These are phyloP conservation scores for Chrysoperla carnea DNA, from an alignment of 1,140 invertebrate genomes.

Conservation along the genomic window DNA sequence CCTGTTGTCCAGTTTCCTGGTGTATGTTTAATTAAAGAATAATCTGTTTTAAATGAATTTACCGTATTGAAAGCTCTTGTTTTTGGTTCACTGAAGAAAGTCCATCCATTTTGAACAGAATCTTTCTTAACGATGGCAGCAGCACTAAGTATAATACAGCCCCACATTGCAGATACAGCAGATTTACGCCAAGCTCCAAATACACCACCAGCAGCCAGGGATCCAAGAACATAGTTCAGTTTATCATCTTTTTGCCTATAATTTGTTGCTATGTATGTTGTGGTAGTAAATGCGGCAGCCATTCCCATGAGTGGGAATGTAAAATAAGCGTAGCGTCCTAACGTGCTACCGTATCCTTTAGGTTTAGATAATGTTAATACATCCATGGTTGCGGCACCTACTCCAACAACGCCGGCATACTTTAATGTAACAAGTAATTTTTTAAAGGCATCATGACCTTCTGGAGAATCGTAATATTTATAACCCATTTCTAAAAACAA, in stretches of 20 bases:
- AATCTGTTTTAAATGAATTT: slow-evolving; percentile 16
- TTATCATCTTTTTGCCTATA: slow-evolving; percentile 44
- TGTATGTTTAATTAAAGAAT: slow-evolving; percentile 18
- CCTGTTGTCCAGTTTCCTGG: slow-evolving; percentile 14
- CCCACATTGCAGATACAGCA: slow-evolving; percentile 15
- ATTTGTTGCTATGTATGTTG: slow-evolving; percentile 34
- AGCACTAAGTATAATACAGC: slow-evolving; percentile 20
- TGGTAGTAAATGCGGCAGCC: slow-evolving; percentile 39
- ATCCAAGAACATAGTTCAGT: slow-evolving; percentile 39
- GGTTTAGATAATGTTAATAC: slow-evolving; percentile 35
- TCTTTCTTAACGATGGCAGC: slow-evolving; percentile 38
- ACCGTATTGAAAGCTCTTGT: slow-evolving; percentile 2
- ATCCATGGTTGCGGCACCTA: slow-evolving; percentile 32
- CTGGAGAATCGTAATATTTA: slow-evolving; percentile 49
- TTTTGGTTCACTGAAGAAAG: slow-evolving; percentile 25
- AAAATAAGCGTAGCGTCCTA: slow-evolving; percentile 31
- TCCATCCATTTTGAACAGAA: slow-evolving; percentile 27
- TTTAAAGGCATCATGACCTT: slow-evolving; percentile 41
- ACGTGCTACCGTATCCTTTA: slow-evolving; percentile 25
- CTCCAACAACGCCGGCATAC: slow-evolving; percentile 27
- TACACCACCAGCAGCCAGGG: slow-evolving; percentile 31
- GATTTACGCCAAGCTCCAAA: slow-evolving; percentile 32
- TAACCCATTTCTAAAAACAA: slow-evolving; percentile 11
- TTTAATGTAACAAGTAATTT: slow-evolving; percentile 41
- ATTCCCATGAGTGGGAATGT: slow-evolving; percentile 39